These are phyloP conservation scores for Drosophila paramelanica DNA, from an alignment of 2,888 invertebrate genomes.

Conservation along the genomic window DNA sequence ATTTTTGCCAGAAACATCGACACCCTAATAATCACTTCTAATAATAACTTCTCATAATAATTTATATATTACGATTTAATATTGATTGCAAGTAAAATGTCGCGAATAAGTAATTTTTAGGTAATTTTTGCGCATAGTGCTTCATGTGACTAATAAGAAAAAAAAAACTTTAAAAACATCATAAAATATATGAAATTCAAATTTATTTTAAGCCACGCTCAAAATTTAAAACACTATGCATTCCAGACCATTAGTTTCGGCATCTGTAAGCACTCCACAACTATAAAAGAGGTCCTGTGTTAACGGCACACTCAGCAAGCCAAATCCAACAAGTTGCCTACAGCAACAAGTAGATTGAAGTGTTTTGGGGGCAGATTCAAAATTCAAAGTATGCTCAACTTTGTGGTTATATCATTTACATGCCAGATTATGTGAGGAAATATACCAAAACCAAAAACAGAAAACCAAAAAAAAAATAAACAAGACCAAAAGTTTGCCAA, in stretches of 20 bases:
- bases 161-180: no score
- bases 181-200: no score
- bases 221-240: neutral
- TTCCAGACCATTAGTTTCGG: neutral
- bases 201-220: no score
- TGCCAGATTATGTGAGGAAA: conserved; percentile 65
- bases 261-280: neutral
- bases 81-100: no score
- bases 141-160: no score
- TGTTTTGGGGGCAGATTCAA: conserved; percentile 25
- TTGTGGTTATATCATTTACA: conserved; percentile 70
- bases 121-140: no score
- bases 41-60: no score
- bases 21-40: no score
- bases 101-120: no score
- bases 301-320: neutral
- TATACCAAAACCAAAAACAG: conserved; percentile 56
- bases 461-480: conserved; percentile 43
- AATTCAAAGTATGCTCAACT: conserved; percentile 66
- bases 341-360: conserved; percentile 42
- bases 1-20: no score
- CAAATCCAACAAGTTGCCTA: conserved; percentile 43
- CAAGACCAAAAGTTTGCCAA: conserved; percentile 55
- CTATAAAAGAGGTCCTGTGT: neutral
- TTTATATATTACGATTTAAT: no score